These are phyloP conservation scores for Megastigmus dorsalis DNA, from an alignment of 2,888 invertebrate genomes.

Conservation along the genomic window DNA sequence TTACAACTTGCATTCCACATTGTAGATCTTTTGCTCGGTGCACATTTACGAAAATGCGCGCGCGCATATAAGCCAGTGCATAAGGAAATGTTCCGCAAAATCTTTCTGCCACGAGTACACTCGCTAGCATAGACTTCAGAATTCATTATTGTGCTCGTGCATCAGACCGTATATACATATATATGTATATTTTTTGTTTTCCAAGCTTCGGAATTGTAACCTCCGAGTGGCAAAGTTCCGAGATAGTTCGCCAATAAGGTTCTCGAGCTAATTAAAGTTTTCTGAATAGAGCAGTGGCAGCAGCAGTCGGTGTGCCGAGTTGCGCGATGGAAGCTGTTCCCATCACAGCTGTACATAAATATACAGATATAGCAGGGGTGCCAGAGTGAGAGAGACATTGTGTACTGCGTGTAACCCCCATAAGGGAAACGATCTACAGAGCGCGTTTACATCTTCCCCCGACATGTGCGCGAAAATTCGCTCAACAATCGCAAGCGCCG, in stretches of 20 bases:
- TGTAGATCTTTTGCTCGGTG: neutral
- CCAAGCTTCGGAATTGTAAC: neutral
- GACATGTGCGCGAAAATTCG: too few species aligned
- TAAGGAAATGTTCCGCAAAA: neutral
- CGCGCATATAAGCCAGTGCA: neutral
- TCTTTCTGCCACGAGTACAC: constrained; percentile 3
- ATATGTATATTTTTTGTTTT: neutral
- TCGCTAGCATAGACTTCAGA: neutral
- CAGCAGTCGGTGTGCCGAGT: neutral
- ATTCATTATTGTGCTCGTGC: constrained; percentile 9
- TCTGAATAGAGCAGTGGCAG: constrained; percentile 53
- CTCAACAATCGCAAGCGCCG: too few species aligned
- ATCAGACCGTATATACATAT: neutral
- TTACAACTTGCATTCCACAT: too few species aligned
- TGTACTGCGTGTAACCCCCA: neutral
- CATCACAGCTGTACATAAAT: neutral
- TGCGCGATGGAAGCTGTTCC: neutral
- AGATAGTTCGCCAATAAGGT: constrained; percentile 62
- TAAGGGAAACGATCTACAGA: neutral
- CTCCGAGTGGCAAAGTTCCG: constrained; percentile 54
- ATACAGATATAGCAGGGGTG: too few species aligned
- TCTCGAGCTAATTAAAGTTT: constrained; percentile 67
- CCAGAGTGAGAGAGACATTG: too few species aligned
- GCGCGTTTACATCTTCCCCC: too few species aligned
- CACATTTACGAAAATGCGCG: neutral